A percentile compares a stretch with the other conserved stretches of the same genome.
Conservation (phyloP, 2,797 vertebrate genomes). For the Ispidina lecontei region DNA sequence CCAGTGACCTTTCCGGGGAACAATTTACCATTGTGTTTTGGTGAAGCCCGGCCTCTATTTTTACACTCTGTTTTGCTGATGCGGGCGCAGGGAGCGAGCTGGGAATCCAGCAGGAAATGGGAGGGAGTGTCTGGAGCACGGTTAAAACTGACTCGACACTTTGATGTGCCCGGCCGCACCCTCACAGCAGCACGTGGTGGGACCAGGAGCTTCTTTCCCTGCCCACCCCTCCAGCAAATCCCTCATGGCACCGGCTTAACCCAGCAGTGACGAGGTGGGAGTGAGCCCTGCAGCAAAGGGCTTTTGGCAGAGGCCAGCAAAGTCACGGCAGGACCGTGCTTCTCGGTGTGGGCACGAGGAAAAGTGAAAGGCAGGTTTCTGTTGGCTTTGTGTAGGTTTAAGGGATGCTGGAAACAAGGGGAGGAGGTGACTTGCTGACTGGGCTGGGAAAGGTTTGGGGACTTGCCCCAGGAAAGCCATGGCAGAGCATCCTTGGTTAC, state of each 20-base stretch:
- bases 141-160: neutral
- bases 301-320: neutral
- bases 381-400: neutral
- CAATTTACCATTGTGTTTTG: constrained; percentile 70
- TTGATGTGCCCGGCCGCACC: neutral
- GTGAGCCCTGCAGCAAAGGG: neutral
- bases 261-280: neutral
- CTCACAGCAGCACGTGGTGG: neutral
- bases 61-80: constrained; percentile 73
- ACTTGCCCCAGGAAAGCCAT: rapidly evolving
- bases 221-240: neutral
- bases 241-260: rapidly evolving
- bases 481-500: neutral
- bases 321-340: rapidly evolving
- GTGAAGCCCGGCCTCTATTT: constrained; percentile 66
- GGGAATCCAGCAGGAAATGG: constrained; percentile 67
- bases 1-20: constrained; percentile 67
- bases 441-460: neutral
- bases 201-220: neutral
- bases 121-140: constrained; percentile 44
- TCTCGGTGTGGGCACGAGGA: rapidly evolving
- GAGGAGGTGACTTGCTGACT: neutral
- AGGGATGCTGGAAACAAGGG: neutral
- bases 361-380: neutral
- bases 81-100: constrained; percentile 15